phyloP scores from a whole-genome alignment of 64 coral and sea anemone species.

The Acropora yongei region DNA sequence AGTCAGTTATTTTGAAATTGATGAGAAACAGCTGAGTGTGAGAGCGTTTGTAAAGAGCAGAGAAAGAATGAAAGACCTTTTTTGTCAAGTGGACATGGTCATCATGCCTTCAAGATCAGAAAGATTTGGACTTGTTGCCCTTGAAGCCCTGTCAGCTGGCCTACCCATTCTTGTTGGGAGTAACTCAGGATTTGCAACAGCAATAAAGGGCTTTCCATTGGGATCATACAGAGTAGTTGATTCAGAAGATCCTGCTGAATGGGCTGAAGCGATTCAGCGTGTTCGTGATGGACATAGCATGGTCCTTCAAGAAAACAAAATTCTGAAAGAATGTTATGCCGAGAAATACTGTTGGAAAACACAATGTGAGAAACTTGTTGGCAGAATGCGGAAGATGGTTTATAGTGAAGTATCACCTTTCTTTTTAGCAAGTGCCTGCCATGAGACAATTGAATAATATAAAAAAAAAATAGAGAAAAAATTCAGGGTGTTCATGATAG shows the following conservation, averaged over 20 bases:
- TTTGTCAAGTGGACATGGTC: background rate
- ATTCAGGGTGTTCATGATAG: no score
- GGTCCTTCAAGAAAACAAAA: background rate
- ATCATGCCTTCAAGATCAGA: constrained; percentile 12
- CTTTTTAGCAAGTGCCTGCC: no score
- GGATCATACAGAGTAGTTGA: background rate
- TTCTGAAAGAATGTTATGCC: background rate
- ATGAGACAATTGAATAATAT: no score
- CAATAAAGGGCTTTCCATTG: background rate
- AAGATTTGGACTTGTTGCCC: constrained; percentile 7
- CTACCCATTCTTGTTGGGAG: constrained; percentile 5
- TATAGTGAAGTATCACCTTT: background rate
- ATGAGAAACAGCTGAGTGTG: background rate
- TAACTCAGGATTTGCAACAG: constrained; percentile 3
- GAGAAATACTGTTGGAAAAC: background rate
- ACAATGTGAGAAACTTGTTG: background rate
- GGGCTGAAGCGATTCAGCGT: background rate
- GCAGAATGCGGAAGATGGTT: background rate
- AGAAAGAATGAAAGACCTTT: background rate
- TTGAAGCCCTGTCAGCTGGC: constrained; percentile 27
- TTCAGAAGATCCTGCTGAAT: background rate
- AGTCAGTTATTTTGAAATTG: no score
- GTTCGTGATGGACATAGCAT: background rate
- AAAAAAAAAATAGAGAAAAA: no score
- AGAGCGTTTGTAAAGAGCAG: background rate